A percentile compares a stretch with the other conserved stretches of the same genome.
phyloP scores from a whole-genome alignment of 2,797 vertebrate genomes.

The Amblyopsis hoosieri region DNA sequence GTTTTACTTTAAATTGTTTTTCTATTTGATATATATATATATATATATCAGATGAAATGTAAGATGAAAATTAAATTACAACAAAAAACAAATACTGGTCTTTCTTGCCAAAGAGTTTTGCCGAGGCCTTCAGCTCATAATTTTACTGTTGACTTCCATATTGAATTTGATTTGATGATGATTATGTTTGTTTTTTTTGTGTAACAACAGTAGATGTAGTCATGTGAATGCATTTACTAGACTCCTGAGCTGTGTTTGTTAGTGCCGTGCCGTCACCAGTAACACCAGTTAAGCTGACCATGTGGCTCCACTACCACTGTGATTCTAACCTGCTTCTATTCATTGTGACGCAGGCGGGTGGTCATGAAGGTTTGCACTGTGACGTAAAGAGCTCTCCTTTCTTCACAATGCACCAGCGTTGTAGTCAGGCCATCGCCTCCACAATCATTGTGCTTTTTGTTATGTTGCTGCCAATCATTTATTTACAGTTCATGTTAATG shows the following conservation, averaged over 20 bases:
- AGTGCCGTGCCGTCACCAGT: slow-evolving; percentile 33
- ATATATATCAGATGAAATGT: slow-evolving; percentile 16
- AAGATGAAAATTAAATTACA: slow-evolving; percentile 23
- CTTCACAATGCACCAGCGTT: background rate
- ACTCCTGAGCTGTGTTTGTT: slow-evolving; percentile 7
- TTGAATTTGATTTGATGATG: slow-evolving; percentile 31
- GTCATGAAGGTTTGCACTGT: background rate
- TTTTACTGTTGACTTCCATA: slow-evolving; percentile 59
- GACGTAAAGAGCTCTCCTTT: background rate
- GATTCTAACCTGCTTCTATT: slow-evolving; percentile 7
- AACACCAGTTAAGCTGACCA: background rate
- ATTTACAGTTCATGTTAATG: background rate
- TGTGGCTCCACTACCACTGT: slow-evolving; percentile 5
- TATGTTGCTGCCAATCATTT: no score
- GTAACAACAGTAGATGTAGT: slow-evolving; percentile 60
- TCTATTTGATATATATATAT: slow-evolving; percentile 66
- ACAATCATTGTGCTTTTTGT: background rate
- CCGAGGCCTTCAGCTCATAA: slow-evolving; percentile 68
- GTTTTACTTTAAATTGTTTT: slow-evolving; percentile 57
- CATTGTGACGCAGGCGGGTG: background rate
- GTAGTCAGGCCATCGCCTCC: background rate
- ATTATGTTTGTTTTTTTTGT: slow-evolving; percentile 14
- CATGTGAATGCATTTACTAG: slow-evolving; percentile 66
- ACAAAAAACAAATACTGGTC: slow-evolving; percentile 57
- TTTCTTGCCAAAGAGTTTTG: slow-evolving; percentile 81